phyloP scores from a whole-genome alignment of 2,797 vertebrate species.

The Typhlichthys subterraneus region DNA sequence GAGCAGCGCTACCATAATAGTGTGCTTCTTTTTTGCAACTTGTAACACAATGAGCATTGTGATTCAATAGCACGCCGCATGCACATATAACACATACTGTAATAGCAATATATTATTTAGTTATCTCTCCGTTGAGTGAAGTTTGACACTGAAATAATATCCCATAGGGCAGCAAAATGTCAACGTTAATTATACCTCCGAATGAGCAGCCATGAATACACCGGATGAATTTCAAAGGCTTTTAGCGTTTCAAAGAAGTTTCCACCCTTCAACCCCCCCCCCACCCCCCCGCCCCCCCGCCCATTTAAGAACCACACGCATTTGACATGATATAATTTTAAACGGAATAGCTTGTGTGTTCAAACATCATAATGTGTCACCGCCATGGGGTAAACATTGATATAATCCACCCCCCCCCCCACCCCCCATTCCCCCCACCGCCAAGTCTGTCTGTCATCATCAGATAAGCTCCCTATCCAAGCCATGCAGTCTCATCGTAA shows the following conservation, averaged over 20 bases:
- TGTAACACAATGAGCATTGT: conserved; percentile 11
- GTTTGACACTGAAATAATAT: conserved; percentile 50
- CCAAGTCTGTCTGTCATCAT: conserved; percentile 57
- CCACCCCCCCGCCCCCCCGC: conserved; percentile 36
- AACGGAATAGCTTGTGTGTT: neutral
- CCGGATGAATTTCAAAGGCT: conserved; percentile 38
- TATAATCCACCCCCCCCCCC: neutral
- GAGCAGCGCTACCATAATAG: conserved; percentile 58
- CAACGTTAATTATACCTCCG: conserved; percentile 69
- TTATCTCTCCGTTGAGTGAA: conserved; percentile 49
- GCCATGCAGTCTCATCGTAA: conserved; percentile 59
- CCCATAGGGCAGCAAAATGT: conserved; percentile 59
- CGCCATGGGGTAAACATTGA: neutral
- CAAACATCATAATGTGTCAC: conserved; percentile 16
- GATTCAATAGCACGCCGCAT: conserved; percentile 55
- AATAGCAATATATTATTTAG: conserved; percentile 65
- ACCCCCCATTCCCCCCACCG: conserved; percentile 21
- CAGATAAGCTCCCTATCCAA: conserved; percentile 63
- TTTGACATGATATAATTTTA: conserved; percentile 18
- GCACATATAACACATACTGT: conserved; percentile 59
- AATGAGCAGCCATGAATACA: conserved; percentile 66
- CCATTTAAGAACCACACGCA: conserved; percentile 10
- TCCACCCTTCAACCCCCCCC: neutral
- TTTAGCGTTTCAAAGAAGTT: too few species aligned
- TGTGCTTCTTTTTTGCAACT: conserved; percentile 53